A percentile compares a stretch with the other conserved stretches of the same genome.
phyloP scores from a whole-genome alignment of 1,140 invertebrate species.

The Teleogryllus occipitalis region DNA sequence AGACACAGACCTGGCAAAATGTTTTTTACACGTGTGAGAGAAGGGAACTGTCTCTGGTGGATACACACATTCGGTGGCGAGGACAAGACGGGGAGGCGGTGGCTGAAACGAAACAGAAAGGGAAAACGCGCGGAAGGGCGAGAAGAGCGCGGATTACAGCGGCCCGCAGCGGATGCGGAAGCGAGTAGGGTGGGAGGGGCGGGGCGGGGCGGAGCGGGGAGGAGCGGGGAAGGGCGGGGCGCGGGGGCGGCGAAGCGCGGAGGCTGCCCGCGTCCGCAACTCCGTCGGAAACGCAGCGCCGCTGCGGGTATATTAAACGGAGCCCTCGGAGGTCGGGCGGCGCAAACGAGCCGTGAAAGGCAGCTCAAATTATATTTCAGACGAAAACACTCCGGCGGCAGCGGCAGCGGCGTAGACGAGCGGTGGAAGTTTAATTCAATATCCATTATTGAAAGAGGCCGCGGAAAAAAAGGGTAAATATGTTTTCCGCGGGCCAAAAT shows the following conservation, averaged over 20 bases:
- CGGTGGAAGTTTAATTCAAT: background rate
- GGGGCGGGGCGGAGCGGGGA: background rate
- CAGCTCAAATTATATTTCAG: background rate
- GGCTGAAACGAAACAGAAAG: too few relatives aligned
- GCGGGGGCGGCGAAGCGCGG: too few relatives aligned
- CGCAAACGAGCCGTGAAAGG: background rate
- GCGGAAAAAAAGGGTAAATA: background rate
- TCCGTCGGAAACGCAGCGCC: background rate
- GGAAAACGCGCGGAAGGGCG: too few relatives aligned
- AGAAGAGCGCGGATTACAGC: too few relatives aligned
- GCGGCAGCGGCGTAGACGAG: too few relatives aligned
- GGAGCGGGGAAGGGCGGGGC: background rate
- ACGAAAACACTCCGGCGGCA: background rate
- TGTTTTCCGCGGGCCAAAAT: background rate
- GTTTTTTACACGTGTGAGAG: too few relatives aligned
- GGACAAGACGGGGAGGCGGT: too few relatives aligned
- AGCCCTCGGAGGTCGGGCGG: background rate
- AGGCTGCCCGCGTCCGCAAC: background rate
- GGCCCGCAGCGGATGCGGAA: background rate
- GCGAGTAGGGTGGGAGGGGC: background rate
- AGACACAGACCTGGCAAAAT: too few relatives aligned
- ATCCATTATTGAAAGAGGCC: background rate
- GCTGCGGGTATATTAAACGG: background rate
- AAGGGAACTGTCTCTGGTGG: too few relatives aligned
- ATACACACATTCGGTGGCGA: too few relatives aligned